Evolutionary conservation across 2,797 vertebrate genomes (phyloP), one percentile per base, ranked within the genome.

Genomic region (Anomalospiza imberbis): DNA sequence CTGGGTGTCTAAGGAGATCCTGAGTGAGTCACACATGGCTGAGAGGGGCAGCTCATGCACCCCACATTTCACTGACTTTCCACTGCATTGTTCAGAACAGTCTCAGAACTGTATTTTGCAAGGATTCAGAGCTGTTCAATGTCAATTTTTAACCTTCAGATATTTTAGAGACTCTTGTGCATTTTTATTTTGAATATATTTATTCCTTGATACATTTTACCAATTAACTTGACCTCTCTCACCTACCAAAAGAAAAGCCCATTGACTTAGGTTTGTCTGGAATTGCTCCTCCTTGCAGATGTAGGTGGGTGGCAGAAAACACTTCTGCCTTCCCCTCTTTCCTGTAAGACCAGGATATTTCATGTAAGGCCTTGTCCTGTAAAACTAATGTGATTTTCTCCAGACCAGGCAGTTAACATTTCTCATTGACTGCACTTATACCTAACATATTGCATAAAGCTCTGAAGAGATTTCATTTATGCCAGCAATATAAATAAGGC

Each of bases 381-480:
- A 51, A 88, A 81, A 34, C 29, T 32, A 8, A 12, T 58, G 19
- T 5, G 2, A 47, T 32, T 82, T 50, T 62, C 40, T 78, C 60
- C 54, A 88, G 54, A 65, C 0, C 29, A 57, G 32, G 34, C 36
- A 85, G 21, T 57, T 38, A 50, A 70, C 32, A 31, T 81, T 86
- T 63, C 44, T 70, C 40, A 40, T 48, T 50, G 53, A 22, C 54
- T 89, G 42, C 44, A 63, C 61, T 89, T 95, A 5, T 7, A 34
- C 17, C 10, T 67, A 61, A 57, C 65, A 22, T 50, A 62, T 20
- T 85, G 36, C 51, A 40, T 15, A 68, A 22, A 80, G 57, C 22
- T 74, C 75, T 91, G 78, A 87, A 72, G 72, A 85, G 61, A 77
- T 94, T 95, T 88, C 61, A 58, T 92, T 85, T 75, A 38, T 58